These are phyloP conservation scores for Oxyteleia sp. DNA, from an alignment of 2,888 invertebrate species.

Conservation along the genomic window DNA sequence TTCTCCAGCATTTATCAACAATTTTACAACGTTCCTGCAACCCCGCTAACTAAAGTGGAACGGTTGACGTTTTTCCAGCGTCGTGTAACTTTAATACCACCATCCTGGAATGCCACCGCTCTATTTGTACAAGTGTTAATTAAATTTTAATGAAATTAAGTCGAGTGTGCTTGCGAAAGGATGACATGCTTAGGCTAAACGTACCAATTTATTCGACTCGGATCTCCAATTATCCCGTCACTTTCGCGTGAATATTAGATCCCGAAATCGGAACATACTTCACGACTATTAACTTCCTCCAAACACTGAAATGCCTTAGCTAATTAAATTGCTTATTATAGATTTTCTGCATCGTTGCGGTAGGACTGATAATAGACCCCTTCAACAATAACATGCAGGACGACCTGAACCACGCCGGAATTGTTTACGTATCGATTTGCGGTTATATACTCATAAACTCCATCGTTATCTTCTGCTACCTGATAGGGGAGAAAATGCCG, in stretches of 20 bases:
- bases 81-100: slow-evolving; percentile 10
- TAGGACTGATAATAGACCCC: slow-evolving; percentile 90
- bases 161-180: too few species aligned
- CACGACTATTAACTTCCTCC: too few species aligned
- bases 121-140: slow-evolving; percentile 17
- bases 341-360: slow-evolving; percentile 90
- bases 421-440: slow-evolving; percentile 91
- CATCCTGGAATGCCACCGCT: not conserved
- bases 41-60: not conserved
- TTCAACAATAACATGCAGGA: slow-evolving; percentile 88
- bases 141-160: slow-evolving; percentile 23
- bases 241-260: too few species aligned
- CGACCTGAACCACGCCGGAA: slow-evolving; percentile 89
- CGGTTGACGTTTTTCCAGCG: slow-evolving; percentile 17
- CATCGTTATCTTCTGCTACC: slow-evolving; percentile 89
- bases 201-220: too few species aligned
- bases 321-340: slow-evolving; percentile 82
- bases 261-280: too few species aligned
- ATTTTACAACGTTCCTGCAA: slow-evolving; percentile 5
- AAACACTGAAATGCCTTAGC: too few species aligned
- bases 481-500: slow-evolving; percentile 90
- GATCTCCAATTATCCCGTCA: too few species aligned
- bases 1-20: too few species aligned
- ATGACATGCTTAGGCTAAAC: too few species aligned
- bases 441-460: slow-evolving; percentile 91